Conservation (phyloP, 2,888 invertebrate species). For the Nymphalis urticae region DNA sequence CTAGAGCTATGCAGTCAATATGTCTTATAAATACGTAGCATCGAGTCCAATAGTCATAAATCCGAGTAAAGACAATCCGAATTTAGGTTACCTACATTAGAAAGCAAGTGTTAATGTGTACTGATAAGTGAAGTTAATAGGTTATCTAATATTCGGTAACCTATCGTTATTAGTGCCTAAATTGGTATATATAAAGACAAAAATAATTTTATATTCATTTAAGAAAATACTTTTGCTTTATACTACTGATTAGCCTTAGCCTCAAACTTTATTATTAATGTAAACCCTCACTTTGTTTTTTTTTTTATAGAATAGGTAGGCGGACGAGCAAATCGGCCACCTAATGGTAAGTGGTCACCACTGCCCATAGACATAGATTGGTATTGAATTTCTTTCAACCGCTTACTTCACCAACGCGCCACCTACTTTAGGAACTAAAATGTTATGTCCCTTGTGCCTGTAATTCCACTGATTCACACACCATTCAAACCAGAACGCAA, state of each 20-base stretch:
- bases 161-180: constrained; percentile 38
- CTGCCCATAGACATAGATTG: no score
- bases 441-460: no score
- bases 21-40: constrained; percentile 11
- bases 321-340: no score
- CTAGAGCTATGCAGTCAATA: neutral
- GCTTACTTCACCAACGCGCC: no score
- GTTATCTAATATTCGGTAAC: constrained; percentile 63
- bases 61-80: constrained; percentile 34
- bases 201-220: constrained; percentile 14
- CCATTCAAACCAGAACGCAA: no score
- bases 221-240: neutral
- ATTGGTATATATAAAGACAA: constrained; percentile 26
- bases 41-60: constrained; percentile 18
- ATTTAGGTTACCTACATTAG: constrained; percentile 71
- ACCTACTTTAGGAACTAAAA: no score
- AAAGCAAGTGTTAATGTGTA: constrained; percentile 62
- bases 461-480: no score
- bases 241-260: neutral
- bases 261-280: neutral
- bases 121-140: constrained; percentile 51
- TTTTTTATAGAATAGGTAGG: no score
- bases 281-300: no score
- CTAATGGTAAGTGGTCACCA: no score
- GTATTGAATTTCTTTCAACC: no score